A percentile compares a stretch with the other conserved stretches of the same genome.
Evolutionary conservation across 2,888 invertebrate species (phyloP).

Genomic region (Trachelus troglodyta): DNA sequence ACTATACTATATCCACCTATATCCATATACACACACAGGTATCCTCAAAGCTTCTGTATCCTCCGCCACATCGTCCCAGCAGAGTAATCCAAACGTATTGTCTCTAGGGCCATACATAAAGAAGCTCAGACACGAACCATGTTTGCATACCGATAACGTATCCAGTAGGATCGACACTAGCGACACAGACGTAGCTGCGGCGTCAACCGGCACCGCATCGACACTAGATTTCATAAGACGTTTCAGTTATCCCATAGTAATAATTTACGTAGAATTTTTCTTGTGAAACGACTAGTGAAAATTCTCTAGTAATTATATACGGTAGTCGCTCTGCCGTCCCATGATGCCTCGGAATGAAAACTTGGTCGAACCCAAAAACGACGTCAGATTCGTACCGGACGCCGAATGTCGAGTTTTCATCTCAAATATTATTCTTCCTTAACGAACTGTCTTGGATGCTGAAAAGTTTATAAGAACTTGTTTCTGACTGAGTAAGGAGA

Average conservation of each 20-base stretch:
- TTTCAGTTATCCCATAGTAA: too few species aligned
- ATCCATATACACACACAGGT: background rate
- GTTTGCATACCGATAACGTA: too few species aligned
- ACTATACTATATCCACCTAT: slow-evolving; percentile 2
- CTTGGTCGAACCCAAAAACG: too few species aligned
- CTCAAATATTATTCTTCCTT: slow-evolving; percentile 46
- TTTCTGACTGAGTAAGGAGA: background rate
- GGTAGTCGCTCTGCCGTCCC: background rate
- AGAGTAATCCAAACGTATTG: slow-evolving; percentile 40
- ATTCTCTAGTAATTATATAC: background rate
- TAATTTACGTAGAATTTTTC: too few species aligned
- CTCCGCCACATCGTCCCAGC: slow-evolving; percentile 13
- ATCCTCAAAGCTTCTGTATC: background rate
- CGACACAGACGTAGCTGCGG: too few species aligned
- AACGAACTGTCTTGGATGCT: slow-evolving; percentile 38
- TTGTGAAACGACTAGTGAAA: too few species aligned
- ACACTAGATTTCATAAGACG: too few species aligned
- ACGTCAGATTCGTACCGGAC: too few species aligned
- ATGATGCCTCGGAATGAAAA: background rate
- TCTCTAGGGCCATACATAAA: slow-evolving; percentile 26
- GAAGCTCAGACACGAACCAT: slow-evolving; percentile 3
- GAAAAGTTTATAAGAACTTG: slow-evolving; percentile 19
- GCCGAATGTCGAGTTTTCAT: too few species aligned
- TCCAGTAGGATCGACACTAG: too few species aligned
- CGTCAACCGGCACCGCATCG: too few species aligned